Evolutionary conservation across 2,797 vertebrate species (phyloP), one percentile per base, ranked within the genome.

Genomic region (Carduelis carduelis): DNA sequence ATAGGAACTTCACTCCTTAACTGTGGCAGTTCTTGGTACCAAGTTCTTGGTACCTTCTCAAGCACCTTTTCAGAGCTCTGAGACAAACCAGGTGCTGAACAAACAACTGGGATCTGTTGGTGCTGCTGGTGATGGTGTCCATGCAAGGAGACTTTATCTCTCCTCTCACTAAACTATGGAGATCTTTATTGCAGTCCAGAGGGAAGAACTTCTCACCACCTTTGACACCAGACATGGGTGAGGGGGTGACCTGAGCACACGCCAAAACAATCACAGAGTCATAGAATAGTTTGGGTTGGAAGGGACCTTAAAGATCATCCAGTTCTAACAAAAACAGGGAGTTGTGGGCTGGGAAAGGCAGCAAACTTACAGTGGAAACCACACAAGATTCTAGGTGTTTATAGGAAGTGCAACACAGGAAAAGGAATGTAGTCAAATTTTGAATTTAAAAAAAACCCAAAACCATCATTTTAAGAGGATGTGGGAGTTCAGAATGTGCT

Each of bases 81-180:
- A 53, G 15, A 6, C 22, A 2, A 78, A 15, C 0, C 0, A 46
- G 13, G 6, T 61, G 15, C 18, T 64, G 44, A 69, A 39, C 35
- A 26, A 43, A 26, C 1, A 0, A 6, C 9, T 32, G 43, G n/a
- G 26, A 34, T 44, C 8, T 68, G 26, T 19, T 35, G 74, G 17
- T 80, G 65, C 47, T 85, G 50, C 64, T 77, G 34, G 7, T 77
- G 27, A 7, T 4, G 2, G 13, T 77, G 71, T 14, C 39, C 16
- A 2, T 35, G 52, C 17, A 20, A 50, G 44, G 35, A 49, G 39
- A 7, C 34, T 94, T 72, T 13, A 2, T 59, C 30, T 68, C 43
- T 41, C 19, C 32, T 53, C 15, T 86, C 2, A 5, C 12, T 9
- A 18, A 75, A 50, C 15, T 7, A 2, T 37, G 0, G 1, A 61